Evolutionary conservation across 2,888 invertebrate genomes (phyloP).

Genomic region (Eilema caniola): DNA sequence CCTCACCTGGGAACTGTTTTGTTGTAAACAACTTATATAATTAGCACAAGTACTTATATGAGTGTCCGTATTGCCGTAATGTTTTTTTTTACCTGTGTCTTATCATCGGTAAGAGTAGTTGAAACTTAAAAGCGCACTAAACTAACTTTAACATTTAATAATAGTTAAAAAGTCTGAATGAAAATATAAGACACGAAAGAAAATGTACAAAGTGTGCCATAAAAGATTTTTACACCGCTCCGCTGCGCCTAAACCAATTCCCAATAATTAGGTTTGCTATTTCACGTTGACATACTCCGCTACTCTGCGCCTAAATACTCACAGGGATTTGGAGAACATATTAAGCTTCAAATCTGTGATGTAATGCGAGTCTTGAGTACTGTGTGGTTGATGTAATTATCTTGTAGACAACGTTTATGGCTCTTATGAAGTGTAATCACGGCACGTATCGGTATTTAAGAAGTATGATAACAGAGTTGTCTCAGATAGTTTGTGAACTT

Average conservation of each 20-base stretch:
- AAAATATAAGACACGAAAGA: background rate
- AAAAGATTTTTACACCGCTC: background rate
- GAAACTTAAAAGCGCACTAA: background rate
- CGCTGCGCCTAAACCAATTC: background rate
- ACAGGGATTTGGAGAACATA: slow-evolving; percentile 1
- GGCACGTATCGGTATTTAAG: background rate
- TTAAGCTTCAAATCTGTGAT: slow-evolving; percentile 13
- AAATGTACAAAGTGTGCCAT: background rate
- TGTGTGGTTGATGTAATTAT: slow-evolving; percentile 12
- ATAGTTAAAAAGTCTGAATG: background rate
- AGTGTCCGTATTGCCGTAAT: no score
- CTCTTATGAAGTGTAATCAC: background rate
- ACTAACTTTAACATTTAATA: background rate
- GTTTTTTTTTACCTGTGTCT: no score
- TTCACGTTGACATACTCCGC: background rate
- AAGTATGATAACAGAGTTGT: background rate
- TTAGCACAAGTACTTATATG: no score
- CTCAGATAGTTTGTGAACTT: background rate
- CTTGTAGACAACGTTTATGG: slow-evolving; percentile 4
- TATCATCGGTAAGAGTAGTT: no score
- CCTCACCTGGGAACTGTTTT: no score
- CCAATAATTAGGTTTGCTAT: slow-evolving; percentile 4
- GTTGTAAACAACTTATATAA: no score
- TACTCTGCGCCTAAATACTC: slow-evolving; percentile 6
- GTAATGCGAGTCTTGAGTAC: slow-evolving; percentile 5